These are phyloP conservation scores for Anableps anableps DNA, from an alignment of 2,797 vertebrate genomes.

Conservation along the genomic window DNA sequence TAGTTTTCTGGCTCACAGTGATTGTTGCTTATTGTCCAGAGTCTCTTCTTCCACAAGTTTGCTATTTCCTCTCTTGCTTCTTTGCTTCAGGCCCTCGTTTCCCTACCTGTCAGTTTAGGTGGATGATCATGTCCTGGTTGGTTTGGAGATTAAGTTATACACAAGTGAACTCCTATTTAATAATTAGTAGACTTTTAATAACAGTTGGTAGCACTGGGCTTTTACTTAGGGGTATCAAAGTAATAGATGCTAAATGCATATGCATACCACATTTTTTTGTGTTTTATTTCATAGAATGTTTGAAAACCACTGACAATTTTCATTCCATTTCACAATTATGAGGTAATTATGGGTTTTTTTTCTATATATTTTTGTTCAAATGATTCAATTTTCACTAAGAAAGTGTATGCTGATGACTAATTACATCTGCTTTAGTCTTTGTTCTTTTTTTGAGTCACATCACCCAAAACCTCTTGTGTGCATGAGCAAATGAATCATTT, in stretches of 20 bases:
- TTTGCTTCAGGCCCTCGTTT: no score
- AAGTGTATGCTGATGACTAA: neutral
- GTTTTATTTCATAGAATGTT: neutral
- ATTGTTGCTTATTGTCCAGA: neutral
- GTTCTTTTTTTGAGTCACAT: neutral
- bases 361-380: neutral
- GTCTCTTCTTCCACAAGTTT: no score
- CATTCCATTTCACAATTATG: neutral
- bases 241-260: neutral
- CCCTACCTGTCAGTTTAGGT: no score
- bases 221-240: neutral
- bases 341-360: neutral
- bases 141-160: neutral
- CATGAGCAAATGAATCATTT: neutral
- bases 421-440: neutral
- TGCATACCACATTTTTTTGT: neutral
- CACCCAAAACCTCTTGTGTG: neutral
- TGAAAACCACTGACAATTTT: neutral
- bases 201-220: neutral
- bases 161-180: neutral
- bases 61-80: no score
- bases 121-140: neutral
- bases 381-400: neutral
- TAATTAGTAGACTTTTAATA: neutral
- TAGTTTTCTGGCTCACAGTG: neutral